phyloP scores from a whole-genome alignment of 2,113 vertebrate species.

The Labeo catla region DNA sequence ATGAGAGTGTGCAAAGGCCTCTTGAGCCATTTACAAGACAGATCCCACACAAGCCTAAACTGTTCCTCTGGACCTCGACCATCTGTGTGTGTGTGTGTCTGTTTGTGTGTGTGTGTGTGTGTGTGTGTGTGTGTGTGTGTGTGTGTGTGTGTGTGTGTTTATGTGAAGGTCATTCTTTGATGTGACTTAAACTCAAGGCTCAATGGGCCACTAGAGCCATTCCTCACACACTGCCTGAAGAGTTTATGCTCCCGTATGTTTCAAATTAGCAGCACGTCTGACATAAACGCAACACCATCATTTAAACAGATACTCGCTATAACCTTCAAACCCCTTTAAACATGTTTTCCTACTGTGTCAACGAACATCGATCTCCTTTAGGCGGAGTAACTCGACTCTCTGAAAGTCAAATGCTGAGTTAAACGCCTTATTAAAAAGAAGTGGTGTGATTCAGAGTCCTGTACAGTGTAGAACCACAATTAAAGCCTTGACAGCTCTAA shows the following conservation, averaged over 20 bases:
- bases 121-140: not conserved
- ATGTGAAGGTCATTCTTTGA: slow-evolving; percentile 47
- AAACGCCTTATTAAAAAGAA: slow-evolving; percentile 31
- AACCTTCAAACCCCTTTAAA: slow-evolving; percentile 27
- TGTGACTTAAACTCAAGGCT: slow-evolving; percentile 28
- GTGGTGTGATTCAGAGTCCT: not conserved
- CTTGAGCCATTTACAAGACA: slow-evolving; percentile 19
- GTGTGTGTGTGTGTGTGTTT: not conserved
- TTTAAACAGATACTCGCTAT: slow-evolving; percentile 29
- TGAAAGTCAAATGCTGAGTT: slow-evolving; percentile 32
- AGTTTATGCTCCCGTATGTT: slow-evolving; percentile 39
- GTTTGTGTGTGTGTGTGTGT: not conserved
- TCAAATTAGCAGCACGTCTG: slow-evolving; percentile 36
- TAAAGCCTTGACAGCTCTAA: slow-evolving; percentile 32
- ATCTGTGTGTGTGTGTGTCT: slow-evolving; percentile 36
- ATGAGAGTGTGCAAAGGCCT: not conserved
- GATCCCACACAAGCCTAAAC: slow-evolving; percentile 33
- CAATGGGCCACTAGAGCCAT: slow-evolving; percentile 19
- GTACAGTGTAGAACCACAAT: not conserved
- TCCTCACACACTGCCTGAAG: slow-evolving; percentile 38
- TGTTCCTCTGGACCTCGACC: slow-evolving; percentile 45
- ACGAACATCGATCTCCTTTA: not conserved
- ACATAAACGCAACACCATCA: slow-evolving; percentile 20
- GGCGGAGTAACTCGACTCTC: not conserved
- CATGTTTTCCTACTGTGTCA: slow-evolving; percentile 18